Base-by-base conservation (phyloP, 2,113 vertebrate species). In the Accipiter cooperii region DNA sequence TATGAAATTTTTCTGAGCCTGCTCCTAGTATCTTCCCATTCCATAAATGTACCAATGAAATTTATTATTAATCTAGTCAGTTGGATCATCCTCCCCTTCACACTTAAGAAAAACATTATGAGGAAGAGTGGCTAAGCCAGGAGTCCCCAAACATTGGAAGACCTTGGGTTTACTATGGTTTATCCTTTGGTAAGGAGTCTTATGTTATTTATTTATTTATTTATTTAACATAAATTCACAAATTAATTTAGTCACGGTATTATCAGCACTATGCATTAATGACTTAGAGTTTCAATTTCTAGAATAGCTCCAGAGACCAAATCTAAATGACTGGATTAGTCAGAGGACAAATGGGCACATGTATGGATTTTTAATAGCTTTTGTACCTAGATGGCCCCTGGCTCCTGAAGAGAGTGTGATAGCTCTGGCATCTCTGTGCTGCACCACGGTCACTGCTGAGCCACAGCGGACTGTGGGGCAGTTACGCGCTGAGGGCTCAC, bases 41-140 rank as follows among this genome's bases (percentile, higher is more conserved):
- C 89, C 89, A 98, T 95, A 98, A 98, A 97, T 86, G 95, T 97
- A 98, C 94, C 93, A 94, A 96, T 93, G 93, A 97, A 98, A 97
- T 66, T 44, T 57, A 79, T 87, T 78, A 89, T 74, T 84, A 87
- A 84, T 66, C 42, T 17, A 57, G 38, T 66, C 76, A 63, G 13
- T 29, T 24, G 46, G 46, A 75, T 77, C 54, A 94, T 47, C 51
- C 24, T 82, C n/a, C 79, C 15, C 38, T 73, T 84, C 79, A 68
- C 46, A 38, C 28, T 55, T 33, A 28, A 90, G 47, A 36, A 87
- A 96, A 92, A 52, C 80, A 49, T 91, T 65, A 63, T 28, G 20
- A 93, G 77, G 29, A 87, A 70, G 36, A 89, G 36, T 61, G 18
- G 31, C 38, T 79, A 84, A 96, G n/a, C 9, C 42, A 73, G 21